A percentile compares a stretch with the other conserved stretches of the same genome.
phyloP scores from a whole-genome alignment of 2,888 invertebrate genomes.

The Holacanthella duospinosa region DNA sequence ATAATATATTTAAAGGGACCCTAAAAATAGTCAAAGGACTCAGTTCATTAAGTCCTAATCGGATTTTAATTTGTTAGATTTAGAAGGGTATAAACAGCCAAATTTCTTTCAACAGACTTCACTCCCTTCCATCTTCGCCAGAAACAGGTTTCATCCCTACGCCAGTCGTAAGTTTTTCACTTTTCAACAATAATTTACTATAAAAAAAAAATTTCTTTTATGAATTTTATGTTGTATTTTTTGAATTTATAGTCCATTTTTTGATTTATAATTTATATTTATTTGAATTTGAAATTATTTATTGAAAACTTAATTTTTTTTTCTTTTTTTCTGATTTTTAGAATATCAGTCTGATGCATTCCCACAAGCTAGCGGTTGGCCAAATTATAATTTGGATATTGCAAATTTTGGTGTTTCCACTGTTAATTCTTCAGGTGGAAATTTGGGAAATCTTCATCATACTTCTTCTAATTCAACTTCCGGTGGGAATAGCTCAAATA shows the following conservation, averaged over 20 bases:
- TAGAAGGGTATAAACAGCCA: not conserved
- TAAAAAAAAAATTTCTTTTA: no score
- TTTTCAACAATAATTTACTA: no score
- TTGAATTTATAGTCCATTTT: not conserved
- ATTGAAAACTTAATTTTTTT: not conserved
- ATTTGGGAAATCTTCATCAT: not conserved
- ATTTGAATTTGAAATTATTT: not conserved
- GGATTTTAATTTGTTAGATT: not conserved
- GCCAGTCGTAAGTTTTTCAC: not conserved
- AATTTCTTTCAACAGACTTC: not conserved
- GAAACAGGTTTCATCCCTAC: not conserved
- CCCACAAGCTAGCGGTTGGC: not conserved
- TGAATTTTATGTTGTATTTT: no score
- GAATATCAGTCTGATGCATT: slow-evolving; percentile 1
- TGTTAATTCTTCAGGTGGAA: not conserved
- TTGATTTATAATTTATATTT: not conserved
- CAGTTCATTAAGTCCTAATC: not conserved
- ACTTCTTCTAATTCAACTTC: not conserved
- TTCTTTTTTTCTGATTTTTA: no score
- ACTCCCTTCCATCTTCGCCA: not conserved
- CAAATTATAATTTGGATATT: slow-evolving; percentile 3
- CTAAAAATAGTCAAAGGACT: not conserved
- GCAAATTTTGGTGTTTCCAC: not conserved
- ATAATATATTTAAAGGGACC: not conserved
- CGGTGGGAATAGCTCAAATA: not conserved